Evolutionary conservation across 23 tunicate genomes (phyloP), one percentile per base, ranked within the genome.

Genomic region (Clavelina lepadiformis): DNA sequence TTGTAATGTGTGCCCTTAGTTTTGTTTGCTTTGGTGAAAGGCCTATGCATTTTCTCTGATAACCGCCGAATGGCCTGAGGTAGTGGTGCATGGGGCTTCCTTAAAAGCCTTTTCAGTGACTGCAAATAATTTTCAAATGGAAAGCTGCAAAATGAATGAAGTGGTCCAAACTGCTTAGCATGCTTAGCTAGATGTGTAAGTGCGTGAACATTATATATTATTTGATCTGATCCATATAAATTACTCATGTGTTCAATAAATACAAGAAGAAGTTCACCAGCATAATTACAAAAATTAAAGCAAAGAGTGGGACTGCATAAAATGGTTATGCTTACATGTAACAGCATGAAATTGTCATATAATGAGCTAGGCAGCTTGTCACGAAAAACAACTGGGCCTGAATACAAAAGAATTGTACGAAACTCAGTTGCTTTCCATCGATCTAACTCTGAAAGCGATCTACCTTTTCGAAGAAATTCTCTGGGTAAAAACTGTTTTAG

Each of bases 401-500:
- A 65, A 34, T 76, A 76, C 6, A 76, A 32, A 28, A 76, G 28
- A 76, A 76, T 55, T 44, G 65, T 73, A 1, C 82, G 65, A 25
- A 47, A 76, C 36, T 76, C 82, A 19, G 82, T 76, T 2, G 82
- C 82, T 28, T 76, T 76, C 82, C 82, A 76, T 36, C 33, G 38
- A 30, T 76, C 69, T 1, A 53, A 41, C 56, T 76, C 82, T 13
- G 55, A 23, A 19, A 76, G 35, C 3, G 71, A 34, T n/a, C 81
- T 31, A 35, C 71, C 71, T 50, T 51, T 63, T 35, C 81, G 51
- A 2, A 73, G 66, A 76, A 76, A 76, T 1, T 31, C 1, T 34
- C 28, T 36, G 23, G 82, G 73, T 27, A 76, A 28, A 49, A 27
- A 55, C 1, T 41, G 27, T 41, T 28, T 55, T 55, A 55, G 1